Evolutionary conservation across 2,113 vertebrate genomes (phyloP), one percentile per base, ranked within the genome.

Genomic region (Lota lota): DNA sequence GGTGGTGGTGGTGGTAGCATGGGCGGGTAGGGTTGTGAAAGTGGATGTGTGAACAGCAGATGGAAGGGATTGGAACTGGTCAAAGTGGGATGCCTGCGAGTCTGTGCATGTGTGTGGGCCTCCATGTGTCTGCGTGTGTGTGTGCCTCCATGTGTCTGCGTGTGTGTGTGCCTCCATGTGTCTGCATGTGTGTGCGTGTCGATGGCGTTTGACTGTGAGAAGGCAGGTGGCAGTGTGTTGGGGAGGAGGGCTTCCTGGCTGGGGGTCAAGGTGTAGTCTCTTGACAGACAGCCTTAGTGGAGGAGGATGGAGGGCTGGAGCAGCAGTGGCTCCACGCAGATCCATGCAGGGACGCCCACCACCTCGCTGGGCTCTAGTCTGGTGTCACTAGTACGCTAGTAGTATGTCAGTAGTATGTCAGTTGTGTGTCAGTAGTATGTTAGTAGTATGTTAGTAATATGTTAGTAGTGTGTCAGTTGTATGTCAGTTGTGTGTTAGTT

Each of bases 341-440:
- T 83, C 77, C 87, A 88, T 90, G 88, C 87, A 83, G 56, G 67
- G 74, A 58, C 40, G 12, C 40, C 10, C 40, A 47, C 11, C 10
- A 11, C 40, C 40, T 6, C 40, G 11, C 40, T 12, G 3, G 8
- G 40, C 40, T 47, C 40, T 47, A 1, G 40, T 47, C 7, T 47
- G 40, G 40, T 8, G 40, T 8, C 40, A 14, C 40, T 47, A 2
- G 40, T 11, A 14, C 12, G 40, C 12, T 14, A 47, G 40, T 47
- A 11, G 40, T 14, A 47, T 14, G 40, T 47, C 40, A 14, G 7
- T 47, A 2, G 40, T 47, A 47, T 12, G 40, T 11, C 3, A 4
- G 28, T 33, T n/a, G n/a, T n/a, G n/a, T n/a, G n/a, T n/a, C 7
- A 33, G 28, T 33, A 33, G 28, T 6, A 33, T 33, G 28, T 1